These are phyloP conservation scores for Nothoprocta pentlandii DNA, from an alignment of 2,113 vertebrate species.

Conservation along the genomic window DNA sequence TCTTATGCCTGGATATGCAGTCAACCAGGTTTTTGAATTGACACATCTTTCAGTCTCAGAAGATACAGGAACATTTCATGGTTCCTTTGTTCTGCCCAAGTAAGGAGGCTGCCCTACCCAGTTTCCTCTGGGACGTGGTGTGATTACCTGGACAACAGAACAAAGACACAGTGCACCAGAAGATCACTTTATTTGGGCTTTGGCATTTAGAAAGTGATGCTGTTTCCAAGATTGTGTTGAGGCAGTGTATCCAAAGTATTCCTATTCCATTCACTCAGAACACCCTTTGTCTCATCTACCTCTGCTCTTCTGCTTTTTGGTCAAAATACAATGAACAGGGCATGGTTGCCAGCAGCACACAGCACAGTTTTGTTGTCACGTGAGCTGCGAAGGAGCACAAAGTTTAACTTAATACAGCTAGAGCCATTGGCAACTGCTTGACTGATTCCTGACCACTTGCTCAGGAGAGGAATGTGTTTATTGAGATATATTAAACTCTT, in stretches of 20 bases:
- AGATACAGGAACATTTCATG: accelerated
- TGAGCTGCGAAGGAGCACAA: background rate
- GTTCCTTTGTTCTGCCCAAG: background rate
- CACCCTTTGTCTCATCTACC: background rate
- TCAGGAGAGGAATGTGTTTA: slow-evolving; percentile 4
- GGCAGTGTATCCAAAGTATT: background rate
- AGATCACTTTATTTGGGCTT: background rate
- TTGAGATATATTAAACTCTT: background rate
- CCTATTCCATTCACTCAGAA: background rate
- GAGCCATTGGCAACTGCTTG: background rate
- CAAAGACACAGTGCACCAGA: background rate
- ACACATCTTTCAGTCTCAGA: background rate
- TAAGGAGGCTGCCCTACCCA: background rate
- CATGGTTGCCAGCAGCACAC: background rate
- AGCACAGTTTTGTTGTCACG: background rate
- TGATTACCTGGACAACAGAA: background rate
- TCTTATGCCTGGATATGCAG: background rate
- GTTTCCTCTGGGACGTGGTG: background rate
- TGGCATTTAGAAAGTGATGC: background rate
- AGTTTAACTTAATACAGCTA: slow-evolving; percentile 24
- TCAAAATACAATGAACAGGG: background rate
- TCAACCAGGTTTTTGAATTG: background rate
- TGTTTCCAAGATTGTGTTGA: background rate
- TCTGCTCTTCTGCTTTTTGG: background rate
- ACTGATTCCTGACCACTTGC: slow-evolving; percentile 34